Evolutionary conservation across 2,888 invertebrate species (phyloP).

Genomic region (Hirtodrosophila cameraria): DNA sequence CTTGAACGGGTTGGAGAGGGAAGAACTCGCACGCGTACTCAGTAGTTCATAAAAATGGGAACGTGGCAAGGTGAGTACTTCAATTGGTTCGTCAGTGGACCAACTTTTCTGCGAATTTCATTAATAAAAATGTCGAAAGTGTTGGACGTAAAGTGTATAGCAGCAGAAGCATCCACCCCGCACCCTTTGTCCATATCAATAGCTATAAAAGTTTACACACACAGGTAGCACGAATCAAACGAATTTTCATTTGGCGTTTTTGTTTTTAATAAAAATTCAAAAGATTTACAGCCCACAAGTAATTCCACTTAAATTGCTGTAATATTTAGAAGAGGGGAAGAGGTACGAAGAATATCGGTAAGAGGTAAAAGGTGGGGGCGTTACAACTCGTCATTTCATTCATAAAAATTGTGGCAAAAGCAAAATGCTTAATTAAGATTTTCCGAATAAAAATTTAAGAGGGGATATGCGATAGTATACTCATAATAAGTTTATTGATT

Average conservation of each 20-base stretch:
- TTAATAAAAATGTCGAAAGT: conserved; percentile 78
- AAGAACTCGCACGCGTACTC: neutral
- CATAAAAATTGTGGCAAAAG: conserved; percentile 52
- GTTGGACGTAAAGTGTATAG: conserved; percentile 54
- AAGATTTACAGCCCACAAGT: conserved; percentile 72
- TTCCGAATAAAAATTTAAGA: conserved; percentile 63
- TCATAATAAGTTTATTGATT: conserved; percentile 74
- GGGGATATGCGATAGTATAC: conserved; percentile 30
- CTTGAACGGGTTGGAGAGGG: too few species aligned
- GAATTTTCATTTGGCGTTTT: conserved; percentile 59
- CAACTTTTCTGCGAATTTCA: conserved; percentile 76
- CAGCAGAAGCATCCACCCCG: conserved; percentile 6
- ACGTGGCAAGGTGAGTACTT: conserved; percentile 36
- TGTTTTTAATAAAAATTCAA: conserved; percentile 78
- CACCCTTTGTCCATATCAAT: neutral
- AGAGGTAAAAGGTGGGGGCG: neutral
- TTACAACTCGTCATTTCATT: conserved; percentile 50
- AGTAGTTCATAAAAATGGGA: conserved; percentile 63
- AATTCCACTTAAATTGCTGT: conserved; percentile 76
- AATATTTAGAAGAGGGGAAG: conserved; percentile 23
- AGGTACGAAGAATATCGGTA: neutral
- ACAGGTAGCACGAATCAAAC: conserved; percentile 66
- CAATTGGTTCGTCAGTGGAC: conserved; percentile 50
- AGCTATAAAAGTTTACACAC: conserved; percentile 6
- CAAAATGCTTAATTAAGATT: conserved; percentile 69